Evolutionary conservation across 2,888 invertebrate species (phyloP), one percentile per base, ranked within the genome.

Genomic region (Agrilus cyanescens): DNA sequence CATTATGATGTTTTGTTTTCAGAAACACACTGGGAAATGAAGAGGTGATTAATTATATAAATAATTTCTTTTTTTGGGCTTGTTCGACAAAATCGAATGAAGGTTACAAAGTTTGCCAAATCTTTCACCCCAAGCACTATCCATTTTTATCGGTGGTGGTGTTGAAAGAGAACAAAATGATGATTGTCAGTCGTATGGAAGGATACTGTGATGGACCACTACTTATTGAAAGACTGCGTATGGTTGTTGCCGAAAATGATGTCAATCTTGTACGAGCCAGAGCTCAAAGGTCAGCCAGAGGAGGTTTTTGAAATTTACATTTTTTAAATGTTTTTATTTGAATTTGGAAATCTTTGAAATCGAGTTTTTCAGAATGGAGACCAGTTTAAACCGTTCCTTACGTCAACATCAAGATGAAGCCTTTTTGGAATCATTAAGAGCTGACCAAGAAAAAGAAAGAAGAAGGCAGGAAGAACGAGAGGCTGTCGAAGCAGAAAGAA

Each of bases 391-490:
- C 45, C 87, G 90, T 53, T 84, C 86, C 0, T 69, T 96, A 38
- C 76, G 96, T 29, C 82, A 83, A 40, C 82, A 94, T 50, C 96
- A 97, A 62, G 96, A 97, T 66, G 85, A 85, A 62, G 96, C 95
- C 1, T 97, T 94, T 62, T 76, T 85, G 61, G 87, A 87, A 64
- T 94, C 94, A 4, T 69, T 96, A 32, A 75, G 81, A 32, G 91
- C 90, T 0, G 96, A 97, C 67, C 93, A 94, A 65, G 93, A 94
- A 65, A 96, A 96, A 68, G 95, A 95, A 63, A 74, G 86, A 1
- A 71, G 71, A 38, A 74, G 79, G 31, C 74, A 75, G 52, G 74
- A 78, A 48, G 78, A 78, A 52, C 71, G 63, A 34, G 57, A 66
- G 12, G 67, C 68, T 41, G 71, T 71, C 14, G 72, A 74, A 49